Evolutionary conservation across 2,888 invertebrate species (phyloP).

Genomic region (Drosophila mettleri): DNA sequence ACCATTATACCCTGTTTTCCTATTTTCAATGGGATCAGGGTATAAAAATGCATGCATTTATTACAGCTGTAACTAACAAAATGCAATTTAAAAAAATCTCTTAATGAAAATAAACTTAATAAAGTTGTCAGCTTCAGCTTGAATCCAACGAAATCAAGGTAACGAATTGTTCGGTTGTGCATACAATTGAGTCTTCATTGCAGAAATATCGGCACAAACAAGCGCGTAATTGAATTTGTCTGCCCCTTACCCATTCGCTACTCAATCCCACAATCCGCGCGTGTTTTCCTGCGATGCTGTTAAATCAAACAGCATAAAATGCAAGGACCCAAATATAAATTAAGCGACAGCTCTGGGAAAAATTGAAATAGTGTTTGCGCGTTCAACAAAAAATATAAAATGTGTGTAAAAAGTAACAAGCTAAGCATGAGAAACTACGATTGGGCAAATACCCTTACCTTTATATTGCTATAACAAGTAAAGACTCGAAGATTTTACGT

Average conservation of each 20-base stretch:
- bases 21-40: not conserved
- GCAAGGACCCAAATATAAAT: slow-evolving; percentile 62
- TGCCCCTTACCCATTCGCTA: not conserved
- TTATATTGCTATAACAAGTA: no score
- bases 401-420: not conserved
- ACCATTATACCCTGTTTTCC: no score
- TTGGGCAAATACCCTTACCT: not conserved
- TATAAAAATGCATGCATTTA: slow-evolving; percentile 25
- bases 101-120: slow-evolving; percentile 19
- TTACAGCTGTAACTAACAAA: not conserved
- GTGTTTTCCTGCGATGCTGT: slow-evolving; percentile 12
- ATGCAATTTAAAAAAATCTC: not conserved
- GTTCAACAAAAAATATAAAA: slow-evolving; percentile 13
- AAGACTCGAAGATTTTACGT: no score
- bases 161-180: slow-evolving; percentile 9
- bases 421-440: slow-evolving; percentile 4
- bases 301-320: slow-evolving; percentile 66
- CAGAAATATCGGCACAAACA: slow-evolving; percentile 67
- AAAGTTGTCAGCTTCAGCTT: slow-evolving; percentile 35
- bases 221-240: slow-evolving; percentile 72
- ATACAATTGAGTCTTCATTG: slow-evolving; percentile 63
- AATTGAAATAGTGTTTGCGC: slow-evolving; percentile 57
- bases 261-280: not conserved
- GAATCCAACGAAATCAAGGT: slow-evolving; percentile 12
- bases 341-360: slow-evolving; percentile 46